phyloP scores from a whole-genome alignment of 2,113 vertebrate species.

The Oreotragus oreotragus region DNA sequence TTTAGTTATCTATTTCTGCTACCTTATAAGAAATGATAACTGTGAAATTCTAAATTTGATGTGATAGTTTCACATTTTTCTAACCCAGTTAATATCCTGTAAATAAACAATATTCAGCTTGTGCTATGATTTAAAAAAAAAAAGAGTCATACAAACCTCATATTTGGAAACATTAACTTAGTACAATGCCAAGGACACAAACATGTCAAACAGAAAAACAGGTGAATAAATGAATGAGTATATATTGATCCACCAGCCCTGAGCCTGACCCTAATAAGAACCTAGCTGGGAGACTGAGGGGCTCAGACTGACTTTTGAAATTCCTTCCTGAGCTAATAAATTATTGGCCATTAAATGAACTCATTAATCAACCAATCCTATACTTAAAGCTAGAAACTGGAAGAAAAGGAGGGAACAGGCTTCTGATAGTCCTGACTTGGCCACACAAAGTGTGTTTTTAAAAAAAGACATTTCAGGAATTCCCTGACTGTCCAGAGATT shows the following conservation, averaged over 20 bases:
- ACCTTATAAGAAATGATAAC: neutral
- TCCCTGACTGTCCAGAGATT: neutral
- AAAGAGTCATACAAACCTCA: neutral
- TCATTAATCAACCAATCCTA: neutral
- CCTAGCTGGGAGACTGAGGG: neutral
- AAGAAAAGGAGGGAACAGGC: neutral
- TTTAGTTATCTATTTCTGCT: neutral
- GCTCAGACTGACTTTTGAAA: conserved; percentile 14
- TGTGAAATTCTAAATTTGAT: neutral
- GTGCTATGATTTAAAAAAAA: neutral
- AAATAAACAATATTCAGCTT: neutral
- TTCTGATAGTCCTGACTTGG: neutral
- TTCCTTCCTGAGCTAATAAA: neutral
- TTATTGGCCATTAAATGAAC: neutral
- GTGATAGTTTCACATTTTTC: neutral
- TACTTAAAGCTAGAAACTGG: neutral
- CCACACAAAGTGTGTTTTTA: neutral
- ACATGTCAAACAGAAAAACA: neutral
- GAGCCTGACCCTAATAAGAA: neutral
- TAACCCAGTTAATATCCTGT: neutral
- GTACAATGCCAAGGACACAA: neutral
- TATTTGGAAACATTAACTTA: neutral
- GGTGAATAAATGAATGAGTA: neutral
- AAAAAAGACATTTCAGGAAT: neutral
- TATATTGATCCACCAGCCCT: neutral